phyloP scores from a whole-genome alignment of 2,113 vertebrate genomes.

The Phylloscopus trochilus region DNA sequence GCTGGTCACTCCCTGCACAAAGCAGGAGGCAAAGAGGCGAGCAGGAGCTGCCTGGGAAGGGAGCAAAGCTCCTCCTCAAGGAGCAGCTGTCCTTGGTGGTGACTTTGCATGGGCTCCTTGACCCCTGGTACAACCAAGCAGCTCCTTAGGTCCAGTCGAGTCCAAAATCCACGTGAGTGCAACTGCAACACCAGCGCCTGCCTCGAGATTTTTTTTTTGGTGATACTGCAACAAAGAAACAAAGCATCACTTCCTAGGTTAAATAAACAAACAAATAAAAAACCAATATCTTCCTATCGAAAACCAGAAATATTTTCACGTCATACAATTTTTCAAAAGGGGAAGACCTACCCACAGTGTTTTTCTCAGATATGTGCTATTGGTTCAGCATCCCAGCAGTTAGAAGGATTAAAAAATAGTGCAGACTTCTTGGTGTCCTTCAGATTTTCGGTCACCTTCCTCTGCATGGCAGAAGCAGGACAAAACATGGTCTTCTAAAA shows the following conservation, averaged over 20 bases:
- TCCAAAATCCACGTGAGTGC: accelerated
- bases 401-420: background rate
- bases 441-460: background rate
- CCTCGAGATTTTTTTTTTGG: accelerated
- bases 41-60: background rate
- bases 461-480: background rate
- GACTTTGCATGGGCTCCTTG: background rate
- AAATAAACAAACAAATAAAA: background rate
- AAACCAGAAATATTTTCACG: background rate
- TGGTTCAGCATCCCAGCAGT: background rate
- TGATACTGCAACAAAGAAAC: background rate
- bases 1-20: background rate
- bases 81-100: background rate
- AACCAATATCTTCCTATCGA: background rate
- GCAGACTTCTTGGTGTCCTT: background rate
- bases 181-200: accelerated
- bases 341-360: background rate
- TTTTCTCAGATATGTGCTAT: background rate
- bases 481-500: background rate
- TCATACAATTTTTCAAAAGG: background rate
- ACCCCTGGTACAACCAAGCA: background rate
- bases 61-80: background rate
- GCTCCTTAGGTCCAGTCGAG: background rate
- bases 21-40: background rate
- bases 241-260: background rate